Conservation (phyloP, 2,797 vertebrate genomes). For the Moxostoma hubbsi region DNA sequence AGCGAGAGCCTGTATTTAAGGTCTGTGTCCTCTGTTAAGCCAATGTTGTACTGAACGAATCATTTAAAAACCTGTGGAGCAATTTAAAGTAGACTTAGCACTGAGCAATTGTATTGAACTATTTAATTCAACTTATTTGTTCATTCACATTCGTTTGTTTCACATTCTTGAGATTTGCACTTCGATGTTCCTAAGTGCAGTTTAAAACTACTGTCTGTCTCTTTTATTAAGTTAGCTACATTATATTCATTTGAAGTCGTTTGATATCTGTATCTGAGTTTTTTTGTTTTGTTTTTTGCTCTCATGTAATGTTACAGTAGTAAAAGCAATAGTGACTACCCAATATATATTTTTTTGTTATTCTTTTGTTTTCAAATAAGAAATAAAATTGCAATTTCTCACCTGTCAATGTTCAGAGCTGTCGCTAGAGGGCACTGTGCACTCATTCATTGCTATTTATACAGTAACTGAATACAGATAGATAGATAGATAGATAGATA, state of each 20-base stretch:
- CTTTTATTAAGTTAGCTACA: too few relatives aligned
- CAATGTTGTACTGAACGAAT: too few relatives aligned
- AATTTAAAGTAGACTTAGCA: conserved; percentile 11
- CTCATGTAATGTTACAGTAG: conserved; percentile 27
- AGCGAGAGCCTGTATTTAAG: conserved; percentile 7
- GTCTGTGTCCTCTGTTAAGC: too few relatives aligned
- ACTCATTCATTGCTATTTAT: neutral
- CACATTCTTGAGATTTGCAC: conserved; percentile 6
- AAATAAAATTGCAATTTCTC: neutral
- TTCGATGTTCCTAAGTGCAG: neutral
- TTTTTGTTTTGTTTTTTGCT: neutral
- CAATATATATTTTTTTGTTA: conserved; percentile 26
- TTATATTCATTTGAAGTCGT: conserved; percentile 1
- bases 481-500: too few relatives aligned
- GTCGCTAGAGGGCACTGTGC: conserved; percentile 28
- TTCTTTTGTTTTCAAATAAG: conserved; percentile 37
- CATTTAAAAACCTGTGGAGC: too few relatives aligned
- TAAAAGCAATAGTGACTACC: neutral
- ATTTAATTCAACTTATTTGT: neutral
- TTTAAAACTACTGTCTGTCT: too few relatives aligned
- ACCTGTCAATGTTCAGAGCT: neutral
- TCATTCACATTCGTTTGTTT: conserved; percentile 3
- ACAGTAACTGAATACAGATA: too few relatives aligned
- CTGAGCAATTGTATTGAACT: neutral
- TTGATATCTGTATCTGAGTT: neutral